Evolutionary conservation across 1,140 invertebrate species (phyloP).

Genomic region (Ceratosolen fusciceps): DNA sequence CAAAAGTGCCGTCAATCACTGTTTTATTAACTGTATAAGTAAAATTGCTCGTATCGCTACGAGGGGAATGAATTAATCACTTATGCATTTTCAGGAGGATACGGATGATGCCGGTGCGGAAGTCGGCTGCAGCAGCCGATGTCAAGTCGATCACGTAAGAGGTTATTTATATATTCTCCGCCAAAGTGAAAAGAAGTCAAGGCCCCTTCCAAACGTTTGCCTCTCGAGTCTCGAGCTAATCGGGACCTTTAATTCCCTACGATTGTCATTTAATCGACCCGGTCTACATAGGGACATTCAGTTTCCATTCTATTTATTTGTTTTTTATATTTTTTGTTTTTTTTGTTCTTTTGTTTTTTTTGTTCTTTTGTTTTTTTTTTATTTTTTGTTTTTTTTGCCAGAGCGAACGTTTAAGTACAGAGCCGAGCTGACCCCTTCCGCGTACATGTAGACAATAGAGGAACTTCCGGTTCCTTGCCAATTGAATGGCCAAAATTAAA

Average conservation of each 20-base stretch:
- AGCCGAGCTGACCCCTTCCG: not conserved
- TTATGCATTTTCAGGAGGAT: slow-evolving; percentile 74
- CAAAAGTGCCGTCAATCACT: not conserved
- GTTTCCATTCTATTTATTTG: not conserved
- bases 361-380: not conserved
- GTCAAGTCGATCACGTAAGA: slow-evolving; percentile 74
- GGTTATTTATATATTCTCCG: not conserved
- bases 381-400: not conserved
- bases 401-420: not conserved
- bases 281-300: too few species aligned
- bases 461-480: slow-evolving; percentile 27
- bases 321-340: not conserved
- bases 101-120: slow-evolving; percentile 76
- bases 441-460: slow-evolving; percentile 23
- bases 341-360: not conserved
- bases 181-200: slow-evolving; percentile 16
- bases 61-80: not conserved
- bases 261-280: not conserved
- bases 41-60: not conserved
- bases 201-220: not conserved
- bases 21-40: not conserved
- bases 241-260: not conserved
- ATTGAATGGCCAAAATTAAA: slow-evolving; percentile 27
- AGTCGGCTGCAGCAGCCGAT: slow-evolving; percentile 75
- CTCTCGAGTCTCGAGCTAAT: too few species aligned